These are phyloP conservation scores for Nemopilema nomurai DNA, from an alignment of 30 jellyfish, hydroid and myxozoan species.

Conservation along the genomic window DNA sequence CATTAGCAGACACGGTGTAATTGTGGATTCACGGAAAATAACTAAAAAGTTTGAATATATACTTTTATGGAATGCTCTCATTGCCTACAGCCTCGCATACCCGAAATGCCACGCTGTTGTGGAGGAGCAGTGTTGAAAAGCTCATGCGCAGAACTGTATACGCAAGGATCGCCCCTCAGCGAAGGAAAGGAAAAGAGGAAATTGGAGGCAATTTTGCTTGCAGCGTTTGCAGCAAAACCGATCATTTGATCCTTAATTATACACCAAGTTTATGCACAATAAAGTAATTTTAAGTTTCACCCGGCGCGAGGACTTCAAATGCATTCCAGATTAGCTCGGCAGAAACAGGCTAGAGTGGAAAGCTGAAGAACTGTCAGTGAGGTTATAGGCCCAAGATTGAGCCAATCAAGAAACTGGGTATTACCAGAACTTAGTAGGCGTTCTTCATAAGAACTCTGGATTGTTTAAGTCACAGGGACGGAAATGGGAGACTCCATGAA, in stretches of 20 bases:
- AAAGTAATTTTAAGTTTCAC: not conserved
- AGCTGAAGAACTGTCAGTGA: not conserved
- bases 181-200: constrained; percentile 50
- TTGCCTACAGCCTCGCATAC: not conserved
- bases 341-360: constrained; percentile 1
- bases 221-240: not conserved
- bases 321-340: not conserved
- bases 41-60: too few relatives aligned
- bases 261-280: not conserved
- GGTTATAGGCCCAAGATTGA: constrained; percentile 15
- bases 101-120: not conserved
- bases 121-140: constrained; percentile 14
- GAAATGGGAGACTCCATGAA: constrained; percentile 58
- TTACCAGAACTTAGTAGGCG: not conserved
- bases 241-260: not conserved
- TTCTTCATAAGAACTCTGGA: not conserved
- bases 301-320: not conserved
- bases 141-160: constrained; percentile 64
- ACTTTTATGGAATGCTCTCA: too few relatives aligned
- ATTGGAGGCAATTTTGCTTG: constrained; percentile 39
- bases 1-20: too few relatives aligned
- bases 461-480: not conserved
- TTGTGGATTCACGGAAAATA: too few relatives aligned
- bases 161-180: constrained; percentile 75
- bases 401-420: not conserved